These are phyloP conservation scores for Leptinotarsa peninsularis DNA, from an alignment of 2,888 invertebrate genomes.

Conservation along the genomic window DNA sequence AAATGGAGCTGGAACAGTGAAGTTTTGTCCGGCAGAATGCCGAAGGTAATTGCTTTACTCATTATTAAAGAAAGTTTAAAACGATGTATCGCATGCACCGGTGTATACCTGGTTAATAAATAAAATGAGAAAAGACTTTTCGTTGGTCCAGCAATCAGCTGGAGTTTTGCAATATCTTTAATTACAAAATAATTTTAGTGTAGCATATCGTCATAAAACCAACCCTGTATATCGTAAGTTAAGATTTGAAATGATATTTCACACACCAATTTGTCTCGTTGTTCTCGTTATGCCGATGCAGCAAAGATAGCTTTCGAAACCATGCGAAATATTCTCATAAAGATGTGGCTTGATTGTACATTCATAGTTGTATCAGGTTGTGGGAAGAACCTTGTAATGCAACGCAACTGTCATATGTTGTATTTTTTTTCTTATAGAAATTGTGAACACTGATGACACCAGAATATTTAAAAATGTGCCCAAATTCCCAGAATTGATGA, in stretches of 20 bases:
- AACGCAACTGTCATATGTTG: background rate
- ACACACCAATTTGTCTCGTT: constrained; percentile 8
- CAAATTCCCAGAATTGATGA: background rate
- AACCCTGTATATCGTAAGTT: background rate
- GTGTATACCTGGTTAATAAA: too few species aligned
- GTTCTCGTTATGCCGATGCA: constrained; percentile 5
- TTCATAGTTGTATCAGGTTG: constrained; percentile 1
- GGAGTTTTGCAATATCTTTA: too few species aligned
- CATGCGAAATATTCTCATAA: constrained; percentile 8
- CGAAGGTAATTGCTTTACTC: too few species aligned
- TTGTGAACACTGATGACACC: background rate
- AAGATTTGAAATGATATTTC: background rate
- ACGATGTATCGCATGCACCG: too few species aligned
- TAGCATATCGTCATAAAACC: background rate
- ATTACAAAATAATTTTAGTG: background rate
- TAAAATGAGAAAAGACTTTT: too few species aligned
- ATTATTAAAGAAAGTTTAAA: too few species aligned
- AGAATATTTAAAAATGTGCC: background rate
- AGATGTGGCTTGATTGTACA: background rate
- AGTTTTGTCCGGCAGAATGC: too few species aligned
- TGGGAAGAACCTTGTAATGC: constrained; percentile 8
- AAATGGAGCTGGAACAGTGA: too few species aligned
- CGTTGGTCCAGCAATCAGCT: too few species aligned
- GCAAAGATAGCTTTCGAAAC: constrained; percentile 12
- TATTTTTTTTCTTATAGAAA: background rate